Evolutionary conservation across 2,797 vertebrate genomes (phyloP).

Genomic region (Takifugu ocellatus): DNA sequence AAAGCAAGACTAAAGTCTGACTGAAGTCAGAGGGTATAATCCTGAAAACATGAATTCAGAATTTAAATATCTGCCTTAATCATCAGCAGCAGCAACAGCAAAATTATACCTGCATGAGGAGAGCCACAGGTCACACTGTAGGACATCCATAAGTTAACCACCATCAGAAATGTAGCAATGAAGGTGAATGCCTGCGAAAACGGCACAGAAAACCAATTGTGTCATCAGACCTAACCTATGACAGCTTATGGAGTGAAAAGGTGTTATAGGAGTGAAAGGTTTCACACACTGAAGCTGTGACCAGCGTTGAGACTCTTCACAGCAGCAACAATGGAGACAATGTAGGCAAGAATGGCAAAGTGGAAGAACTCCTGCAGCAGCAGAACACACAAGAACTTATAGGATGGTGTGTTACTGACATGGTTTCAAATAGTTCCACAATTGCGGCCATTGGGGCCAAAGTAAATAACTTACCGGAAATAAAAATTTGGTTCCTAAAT

Average conservation of each 20-base stretch:
- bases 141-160: conserved; percentile 85
- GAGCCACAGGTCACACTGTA: conserved; percentile 87
- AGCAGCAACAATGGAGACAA: conserved; percentile 84
- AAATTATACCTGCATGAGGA: conserved; percentile 78
- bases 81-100: not conserved
- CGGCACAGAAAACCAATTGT: not conserved
- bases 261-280: not conserved
- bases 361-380: conserved; percentile 88
- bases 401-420: not conserved
- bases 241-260: no score
- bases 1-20: no score
- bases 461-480: no score
- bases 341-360: conserved; percentile 85
- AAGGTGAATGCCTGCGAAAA: conserved; percentile 85
- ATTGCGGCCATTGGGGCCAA: no score
- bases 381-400: not conserved
- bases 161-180: conserved; percentile 85
- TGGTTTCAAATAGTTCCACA: no score
- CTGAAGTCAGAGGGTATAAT: not conserved
- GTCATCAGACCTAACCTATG: no score
- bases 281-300: conserved; percentile 83
- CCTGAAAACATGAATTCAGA: not conserved
- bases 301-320: conserved; percentile 75
- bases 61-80: not conserved
- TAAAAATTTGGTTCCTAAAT: no score